Conservation (phyloP, 2,113 vertebrate species). For the Dicerorhinus sumatrensis region DNA sequence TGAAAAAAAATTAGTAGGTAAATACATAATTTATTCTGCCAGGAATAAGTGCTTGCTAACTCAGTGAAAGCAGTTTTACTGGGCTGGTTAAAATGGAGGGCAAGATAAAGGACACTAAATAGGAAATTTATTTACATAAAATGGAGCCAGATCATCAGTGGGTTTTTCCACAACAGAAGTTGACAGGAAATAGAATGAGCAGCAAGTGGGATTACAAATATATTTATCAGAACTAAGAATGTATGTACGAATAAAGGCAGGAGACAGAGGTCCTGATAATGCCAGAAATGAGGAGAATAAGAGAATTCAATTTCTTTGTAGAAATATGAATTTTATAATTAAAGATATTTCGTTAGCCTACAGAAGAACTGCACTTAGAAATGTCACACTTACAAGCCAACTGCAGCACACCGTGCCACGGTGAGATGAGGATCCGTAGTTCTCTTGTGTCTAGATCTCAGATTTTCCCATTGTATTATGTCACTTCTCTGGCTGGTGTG, state of each 20-base stretch:
- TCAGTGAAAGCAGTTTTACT: neutral
- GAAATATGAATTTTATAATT: neutral
- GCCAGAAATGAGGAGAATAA: neutral
- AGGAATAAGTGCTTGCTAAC: neutral
- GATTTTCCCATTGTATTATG: neutral
- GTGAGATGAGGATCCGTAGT: neutral
- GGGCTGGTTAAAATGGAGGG: neutral
- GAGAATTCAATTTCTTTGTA: neutral
- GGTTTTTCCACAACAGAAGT: neutral
- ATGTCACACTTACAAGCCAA: neutral
- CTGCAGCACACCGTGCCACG: neutral
- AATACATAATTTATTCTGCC: neutral
- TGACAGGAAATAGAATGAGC: neutral
- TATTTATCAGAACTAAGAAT: neutral
- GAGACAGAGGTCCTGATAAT: neutral
- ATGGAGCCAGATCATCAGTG: neutral
- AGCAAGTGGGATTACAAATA: neutral
- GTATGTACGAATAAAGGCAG: neutral
- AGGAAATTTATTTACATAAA: neutral
- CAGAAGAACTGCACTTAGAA: neutral
- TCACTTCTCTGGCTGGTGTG: neutral
- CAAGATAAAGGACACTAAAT: neutral
- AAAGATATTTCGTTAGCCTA: constrained; percentile 2
- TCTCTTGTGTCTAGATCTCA: neutral
- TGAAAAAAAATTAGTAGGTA: neutral